phyloP scores from a whole-genome alignment of 2,113 vertebrate species.

The Scatophagus argus region DNA sequence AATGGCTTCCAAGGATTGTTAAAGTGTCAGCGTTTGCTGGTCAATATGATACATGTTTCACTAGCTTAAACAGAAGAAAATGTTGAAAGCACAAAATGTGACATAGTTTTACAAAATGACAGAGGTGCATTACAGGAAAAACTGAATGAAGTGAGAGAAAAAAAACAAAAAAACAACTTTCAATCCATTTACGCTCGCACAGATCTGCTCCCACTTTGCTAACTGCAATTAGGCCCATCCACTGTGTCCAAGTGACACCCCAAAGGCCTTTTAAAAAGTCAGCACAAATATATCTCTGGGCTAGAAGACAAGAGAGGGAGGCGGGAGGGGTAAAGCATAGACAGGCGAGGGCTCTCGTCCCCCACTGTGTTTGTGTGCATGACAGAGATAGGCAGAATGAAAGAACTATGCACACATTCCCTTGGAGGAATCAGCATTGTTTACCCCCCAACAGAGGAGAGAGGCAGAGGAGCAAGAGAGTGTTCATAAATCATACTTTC shows the following conservation, averaged over 20 bases:
- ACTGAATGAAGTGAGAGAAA: conserved; percentile 45
- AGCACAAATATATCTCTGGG: conserved; percentile 68
- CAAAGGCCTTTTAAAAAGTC: conserved; percentile 69
- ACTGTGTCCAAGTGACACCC: conserved; percentile 66
- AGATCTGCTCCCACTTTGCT: conserved; percentile 67
- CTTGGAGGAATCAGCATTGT: conserved; percentile 61
- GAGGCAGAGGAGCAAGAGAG: conserved; percentile 31
- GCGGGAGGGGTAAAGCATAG: background rate
- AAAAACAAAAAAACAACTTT: conserved; percentile 27
- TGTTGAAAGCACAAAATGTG: conserved; percentile 54
- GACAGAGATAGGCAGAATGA: conserved; percentile 21
- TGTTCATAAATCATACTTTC: conserved; percentile 70
- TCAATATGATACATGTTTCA: conserved; percentile 40
- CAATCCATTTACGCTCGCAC: conserved; percentile 67
- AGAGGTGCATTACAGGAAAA: conserved; percentile 40
- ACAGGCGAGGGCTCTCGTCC: conserved; percentile 16
- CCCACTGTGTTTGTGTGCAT: conserved; percentile 30
- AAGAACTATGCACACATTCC: conserved; percentile 35
- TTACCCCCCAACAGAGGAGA: conserved; percentile 46
- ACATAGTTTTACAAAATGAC: conserved; percentile 49
- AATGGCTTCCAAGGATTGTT: conserved; percentile 28
- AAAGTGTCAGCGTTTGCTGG: conserved; percentile 20
- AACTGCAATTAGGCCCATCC: conserved; percentile 69
- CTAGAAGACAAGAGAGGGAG: conserved; percentile 27
- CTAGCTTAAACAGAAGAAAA: conserved; percentile 37